A percentile compares a stretch with the other conserved stretches of the same genome.
Conservation (phyloP, 2,797 vertebrate genomes). For the Brachyrhaphis roseni region DNA sequence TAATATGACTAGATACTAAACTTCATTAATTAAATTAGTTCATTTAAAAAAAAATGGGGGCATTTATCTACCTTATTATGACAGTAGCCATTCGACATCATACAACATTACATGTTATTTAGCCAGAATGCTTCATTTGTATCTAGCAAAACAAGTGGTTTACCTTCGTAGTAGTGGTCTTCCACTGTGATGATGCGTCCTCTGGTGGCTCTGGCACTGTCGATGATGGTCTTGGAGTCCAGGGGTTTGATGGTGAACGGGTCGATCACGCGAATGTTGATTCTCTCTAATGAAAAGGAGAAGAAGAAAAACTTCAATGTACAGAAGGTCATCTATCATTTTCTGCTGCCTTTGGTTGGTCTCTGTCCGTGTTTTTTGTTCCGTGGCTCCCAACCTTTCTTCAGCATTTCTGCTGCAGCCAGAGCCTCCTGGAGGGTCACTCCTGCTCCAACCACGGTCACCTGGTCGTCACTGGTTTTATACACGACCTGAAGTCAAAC, state of each 20-base stretch:
- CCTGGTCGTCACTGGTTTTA: slow-evolving; percentile 92
- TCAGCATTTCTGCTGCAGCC: slow-evolving; percentile 89
- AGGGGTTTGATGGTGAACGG: slow-evolving; percentile 95
- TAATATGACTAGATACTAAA: background rate
- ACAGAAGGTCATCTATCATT: background rate
- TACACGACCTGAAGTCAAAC: slow-evolving; percentile 82
- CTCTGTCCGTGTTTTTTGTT: background rate
- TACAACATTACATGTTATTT: background rate
- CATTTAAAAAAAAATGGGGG: background rate
- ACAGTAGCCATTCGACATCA: background rate
- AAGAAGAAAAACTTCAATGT: background rate
- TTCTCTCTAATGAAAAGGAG: slow-evolving; percentile 82
- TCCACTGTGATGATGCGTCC: slow-evolving; percentile 94
- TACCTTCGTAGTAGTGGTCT: slow-evolving; percentile 96
- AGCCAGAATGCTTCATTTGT: background rate
- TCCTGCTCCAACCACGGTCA: slow-evolving; percentile 91
- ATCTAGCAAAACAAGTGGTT: background rate
- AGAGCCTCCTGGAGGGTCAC: slow-evolving; percentile 93
- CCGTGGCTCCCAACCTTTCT: slow-evolving; percentile 83
- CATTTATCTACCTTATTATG: background rate
- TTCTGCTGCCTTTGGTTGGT: background rate
- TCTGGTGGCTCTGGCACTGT: slow-evolving; percentile 87
- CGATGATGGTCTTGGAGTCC: slow-evolving; percentile 91
- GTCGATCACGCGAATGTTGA: slow-evolving; percentile 90
- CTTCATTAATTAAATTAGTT: background rate